Base-by-base conservation (phyloP, 2,113 vertebrate species). In the Megaceryle torquata region DNA sequence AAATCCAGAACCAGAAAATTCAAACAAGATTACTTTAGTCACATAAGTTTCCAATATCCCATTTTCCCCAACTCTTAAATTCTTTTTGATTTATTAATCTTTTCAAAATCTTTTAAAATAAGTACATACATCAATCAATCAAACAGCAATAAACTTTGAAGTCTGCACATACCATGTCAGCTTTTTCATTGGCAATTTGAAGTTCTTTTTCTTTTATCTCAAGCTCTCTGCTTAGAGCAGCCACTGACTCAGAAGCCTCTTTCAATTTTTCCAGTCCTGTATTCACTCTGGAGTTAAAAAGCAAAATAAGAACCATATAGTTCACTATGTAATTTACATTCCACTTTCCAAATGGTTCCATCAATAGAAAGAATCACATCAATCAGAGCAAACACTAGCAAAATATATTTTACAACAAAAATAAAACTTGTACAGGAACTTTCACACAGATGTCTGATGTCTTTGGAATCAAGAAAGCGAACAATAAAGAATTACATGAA, bases 131-230 rank as follows among this genome's bases (percentile, higher is more conserved):
- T 29, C 53, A 63, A 61, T 25, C 17, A 39, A 63, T 21, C 15
- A 51, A 75, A 67, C 9, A 64, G 26, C 3, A 29, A 3, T 24
- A 56, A 8, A 19, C 1, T 29, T 54, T 20, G 22, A 61, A 79
- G 19, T 1, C 6, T 51, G 15, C 59, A 96, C 97, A 41, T 92
- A 99, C 99, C 98, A 93, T 98, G 86, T 99, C 99, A 19, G 99
- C 99, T 97, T 99, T 99, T 60, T 98, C 98, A 71, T 99, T 99
- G 65, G 99, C 99, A 77, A 99, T 97, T 86, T 99, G 98, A 10
- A 99, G 98, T 57, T 99, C 99, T 89, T 99, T 99, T 87, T 99
- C 99, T 94, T 99, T 99, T 69, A 98, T 95, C 96, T 99, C 99
- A 88, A 99, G 94, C 92, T 99, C 99, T 95, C 97, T 99, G 96